Base-by-base conservation (phyloP, 2,113 vertebrate genomes). In the Erinaceus europaeus region DNA sequence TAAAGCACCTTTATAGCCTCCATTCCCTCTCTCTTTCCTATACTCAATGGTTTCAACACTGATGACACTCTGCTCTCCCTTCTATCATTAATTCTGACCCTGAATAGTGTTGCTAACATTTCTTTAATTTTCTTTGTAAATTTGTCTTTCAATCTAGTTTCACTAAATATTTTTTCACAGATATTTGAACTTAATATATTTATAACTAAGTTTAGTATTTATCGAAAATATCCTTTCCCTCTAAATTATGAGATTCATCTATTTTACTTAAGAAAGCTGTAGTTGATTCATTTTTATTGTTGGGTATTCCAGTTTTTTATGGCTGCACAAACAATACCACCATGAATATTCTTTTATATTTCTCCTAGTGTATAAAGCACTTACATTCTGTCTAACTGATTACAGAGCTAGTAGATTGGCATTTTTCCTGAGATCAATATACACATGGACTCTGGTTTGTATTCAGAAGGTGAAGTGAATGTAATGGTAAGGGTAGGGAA, bases 401-500 rank as follows among this genome's bases (percentile, higher is more conserved):
- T 44, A 32, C 23, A 80, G 65, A 42, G 21, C 34, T 32, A 10
- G 34, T n/a, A 82, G 15, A 53, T 50, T 36, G 48, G 57, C 15
- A 46, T 5, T 82, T n/a, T 86, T 83, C 34, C 40, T 59, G 14
- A 34, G n/a, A 6, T 23, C n/a, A 86, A 0, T 48, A 15, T 59
- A 59, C 81, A 21, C 40, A 34, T 81, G 46, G 40, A 9, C 29
- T 84, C 59, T 64, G 59, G 7, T 10, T 65, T 72, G 10, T 77
- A 59, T 71, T 90, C 34, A 82, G 44, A 87, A 65, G 29, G 40
- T 73, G 64, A 82, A 83, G 25, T 4, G 42, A 72, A 76, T 82
- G 77, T 81, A n/a, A n/a, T 83, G 90, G n/a, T 7, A 21, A 7
- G 7, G 3, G 55, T n/a, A n/a, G 20, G 17, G 10, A 11, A 23